Conservation (phyloP, 2,888 invertebrate genomes). For the Campopleginae sp. region DNA sequence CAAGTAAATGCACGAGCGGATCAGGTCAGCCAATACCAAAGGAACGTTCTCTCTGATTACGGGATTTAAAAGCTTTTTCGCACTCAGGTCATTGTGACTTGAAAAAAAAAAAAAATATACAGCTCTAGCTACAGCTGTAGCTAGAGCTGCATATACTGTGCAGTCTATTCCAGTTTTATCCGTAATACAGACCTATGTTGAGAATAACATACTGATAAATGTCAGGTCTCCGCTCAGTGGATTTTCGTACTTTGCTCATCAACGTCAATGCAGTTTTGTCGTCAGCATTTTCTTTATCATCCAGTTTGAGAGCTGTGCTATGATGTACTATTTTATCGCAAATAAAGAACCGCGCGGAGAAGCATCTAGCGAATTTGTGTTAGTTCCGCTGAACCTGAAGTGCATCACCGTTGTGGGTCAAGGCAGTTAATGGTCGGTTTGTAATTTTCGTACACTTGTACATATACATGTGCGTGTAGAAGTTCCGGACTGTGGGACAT, state of each 20-base stretch:
- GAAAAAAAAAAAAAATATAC: too few species aligned
- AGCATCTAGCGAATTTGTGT: neutral
- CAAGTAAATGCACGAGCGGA: slow-evolving; percentile 9
- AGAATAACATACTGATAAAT: neutral
- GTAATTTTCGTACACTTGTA: slow-evolving; percentile 19
- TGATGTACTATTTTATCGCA: neutral
- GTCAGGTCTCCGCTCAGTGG: neutral
- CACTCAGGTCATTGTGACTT: neutral
- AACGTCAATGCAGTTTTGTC: neutral
- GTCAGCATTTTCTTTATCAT: neutral
- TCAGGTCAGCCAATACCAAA: slow-evolving; percentile 20
- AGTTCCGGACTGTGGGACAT: slow-evolving; percentile 10
- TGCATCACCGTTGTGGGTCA: slow-evolving; percentile 14
- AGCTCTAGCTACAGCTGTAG: slow-evolving; percentile 11
- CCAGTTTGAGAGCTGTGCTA: neutral
- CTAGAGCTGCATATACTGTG: neutral
- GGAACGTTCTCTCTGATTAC: neutral
- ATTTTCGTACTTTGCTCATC: neutral
- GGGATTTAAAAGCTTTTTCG: slow-evolving; percentile 29
- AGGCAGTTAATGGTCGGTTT: slow-evolving; percentile 24
- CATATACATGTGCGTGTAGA: neutral
- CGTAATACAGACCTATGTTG: neutral
- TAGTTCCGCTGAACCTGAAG: neutral
- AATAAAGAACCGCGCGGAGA: neutral
- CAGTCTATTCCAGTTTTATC: slow-evolving; percentile 1